These are phyloP conservation scores for Chrysomallon squamiferum DNA, from an alignment of 1,140 invertebrate genomes.

Conservation along the genomic window DNA sequence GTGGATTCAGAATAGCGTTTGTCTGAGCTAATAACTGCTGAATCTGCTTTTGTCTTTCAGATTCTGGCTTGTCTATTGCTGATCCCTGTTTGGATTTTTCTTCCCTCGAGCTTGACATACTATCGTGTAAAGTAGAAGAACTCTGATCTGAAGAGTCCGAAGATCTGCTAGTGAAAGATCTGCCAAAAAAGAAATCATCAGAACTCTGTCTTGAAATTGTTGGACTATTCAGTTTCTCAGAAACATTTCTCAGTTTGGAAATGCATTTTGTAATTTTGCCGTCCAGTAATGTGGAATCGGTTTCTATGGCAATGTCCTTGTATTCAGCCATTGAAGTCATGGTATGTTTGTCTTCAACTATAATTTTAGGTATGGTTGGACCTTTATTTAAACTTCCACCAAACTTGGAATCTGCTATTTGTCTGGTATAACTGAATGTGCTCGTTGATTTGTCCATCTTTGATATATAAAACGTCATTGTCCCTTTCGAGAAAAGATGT, in stretches of 20 bases:
- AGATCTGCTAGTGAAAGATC: slow-evolving; percentile 25
- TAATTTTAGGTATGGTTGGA: neutral
- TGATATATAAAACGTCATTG: slow-evolving; percentile 50
- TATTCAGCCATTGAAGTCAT: slow-evolving; percentile 34
- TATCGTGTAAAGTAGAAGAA: slow-evolving; percentile 5
- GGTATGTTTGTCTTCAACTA: slow-evolving; percentile 32
- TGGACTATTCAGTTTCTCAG: slow-evolving; percentile 52
- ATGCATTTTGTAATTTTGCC: slow-evolving; percentile 53
- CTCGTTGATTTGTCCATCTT: slow-evolving; percentile 53
- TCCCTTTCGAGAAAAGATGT: slow-evolving; percentile 48
- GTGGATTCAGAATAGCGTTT: slow-evolving; percentile 30
- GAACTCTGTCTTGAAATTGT: slow-evolving; percentile 25
- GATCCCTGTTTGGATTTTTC: slow-evolving; percentile 5
- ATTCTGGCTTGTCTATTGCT: slow-evolving; percentile 20
- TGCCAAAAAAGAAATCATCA: slow-evolving; percentile 26
- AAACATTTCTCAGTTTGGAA: slow-evolving; percentile 49
- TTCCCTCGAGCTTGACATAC: slow-evolving; percentile 7
- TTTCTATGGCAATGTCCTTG: slow-evolving; percentile 34
- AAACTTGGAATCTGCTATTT: slow-evolving; percentile 29
- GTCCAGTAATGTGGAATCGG: slow-evolving; percentile 36
- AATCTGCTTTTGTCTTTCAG: slow-evolving; percentile 37
- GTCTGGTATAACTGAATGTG: slow-evolving; percentile 32
- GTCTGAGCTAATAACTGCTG: slow-evolving; percentile 37
- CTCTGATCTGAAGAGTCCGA: slow-evolving; percentile 2
- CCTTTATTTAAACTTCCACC: neutral